Percentiles rank a stretch among this genome's conserved stretches.
Evolutionary conservation across 2,888 invertebrate species (phyloP).

Genomic region (Matsumyia berberina): DNA sequence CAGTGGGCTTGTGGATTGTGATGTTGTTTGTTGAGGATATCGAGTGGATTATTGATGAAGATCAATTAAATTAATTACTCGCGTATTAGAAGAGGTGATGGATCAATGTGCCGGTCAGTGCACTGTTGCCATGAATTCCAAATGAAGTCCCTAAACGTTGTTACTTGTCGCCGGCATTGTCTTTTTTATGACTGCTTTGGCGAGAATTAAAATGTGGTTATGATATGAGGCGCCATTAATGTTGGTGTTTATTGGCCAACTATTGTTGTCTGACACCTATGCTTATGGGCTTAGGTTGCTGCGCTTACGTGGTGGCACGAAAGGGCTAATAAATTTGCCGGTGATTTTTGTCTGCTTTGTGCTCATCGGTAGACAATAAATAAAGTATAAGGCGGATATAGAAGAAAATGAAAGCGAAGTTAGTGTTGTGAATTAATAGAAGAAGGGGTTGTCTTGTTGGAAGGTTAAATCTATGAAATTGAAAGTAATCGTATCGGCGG

Average conservation of each 20-base stretch:
- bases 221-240: slow-evolving; percentile 73
- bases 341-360: slow-evolving; percentile 2
- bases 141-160: slow-evolving; percentile 71
- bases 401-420: slow-evolving; percentile 4
- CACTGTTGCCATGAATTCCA: slow-evolving; percentile 53
- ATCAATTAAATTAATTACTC: slow-evolving; percentile 75
- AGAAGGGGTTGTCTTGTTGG: too few species aligned
- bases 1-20: slow-evolving; percentile 42
- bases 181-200: slow-evolving; percentile 46
- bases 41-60: slow-evolving; percentile 68
- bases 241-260: slow-evolving; percentile 62
- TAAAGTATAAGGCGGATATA: neutral
- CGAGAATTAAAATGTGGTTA: slow-evolving; percentile 64
- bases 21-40: slow-evolving; percentile 47
- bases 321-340: slow-evolving; percentile 36
- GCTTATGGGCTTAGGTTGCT: slow-evolving; percentile 60
- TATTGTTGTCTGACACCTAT: slow-evolving; percentile 63
- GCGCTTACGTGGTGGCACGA: slow-evolving; percentile 39
- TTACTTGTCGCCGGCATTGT: slow-evolving; percentile 42
- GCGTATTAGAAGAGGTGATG: slow-evolving; percentile 65
- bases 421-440: too few species aligned
- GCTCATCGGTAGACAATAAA: neutral
- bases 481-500: too few species aligned
- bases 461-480: too few species aligned
- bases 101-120: slow-evolving; percentile 62